phyloP scores from a whole-genome alignment of 2,113 vertebrate species.

The Todiramphus chloris region DNA sequence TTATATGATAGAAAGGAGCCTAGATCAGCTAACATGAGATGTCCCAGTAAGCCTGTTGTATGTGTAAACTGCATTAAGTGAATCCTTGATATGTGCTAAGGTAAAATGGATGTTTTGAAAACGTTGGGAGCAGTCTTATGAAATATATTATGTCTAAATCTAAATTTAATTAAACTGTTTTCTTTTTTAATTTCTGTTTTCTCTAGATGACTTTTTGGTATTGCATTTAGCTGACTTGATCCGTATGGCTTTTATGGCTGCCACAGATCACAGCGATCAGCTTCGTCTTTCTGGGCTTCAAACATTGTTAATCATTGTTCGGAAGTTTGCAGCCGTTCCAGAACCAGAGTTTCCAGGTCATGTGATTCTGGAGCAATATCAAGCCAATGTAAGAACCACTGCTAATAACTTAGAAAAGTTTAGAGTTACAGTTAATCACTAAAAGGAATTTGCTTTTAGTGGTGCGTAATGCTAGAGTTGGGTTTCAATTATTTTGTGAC shows the following conservation, averaged over 20 bases:
- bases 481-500: not conserved
- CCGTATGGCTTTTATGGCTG: conserved; percentile 97
- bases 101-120: not conserved
- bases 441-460: not conserved
- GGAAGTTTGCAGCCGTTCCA: conserved; percentile 82
- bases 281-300: conserved; percentile 90
- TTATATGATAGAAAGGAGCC: not conserved
- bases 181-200: not conserved
- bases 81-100: not conserved
- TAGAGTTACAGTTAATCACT: not conserved
- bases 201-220: conserved; percentile 87
- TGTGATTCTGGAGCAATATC: conserved; percentile 94
- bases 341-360: conserved; percentile 97
- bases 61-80: not conserved
- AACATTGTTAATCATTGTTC: conserved; percentile 84
- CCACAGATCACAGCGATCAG: conserved; percentile 90
- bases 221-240: conserved; percentile 91
- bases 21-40: not conserved
- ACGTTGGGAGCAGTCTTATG: not conserved
- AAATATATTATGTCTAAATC: not conserved
- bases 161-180: not conserved
- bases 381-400: conserved; percentile 87
- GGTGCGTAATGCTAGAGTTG: not conserved
- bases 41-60: not conserved
- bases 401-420: not conserved